A percentile compares a stretch with the other conserved stretches of the same genome.
phyloP scores from a whole-genome alignment of 2,113 vertebrate genomes.

The zebrafish (Danio rerio) region GRCz12tu NC_133181.1:47913001-47913500 shows the following conservation, averaged over 20 bases:
- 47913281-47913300: conserved; percentile 62
- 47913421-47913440: conserved; percentile 38
- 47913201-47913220: conserved; percentile 48
- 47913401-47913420: conserved; percentile 6
- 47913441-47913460: conserved; percentile 18
- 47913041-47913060: conserved; percentile 39
- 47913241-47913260: conserved; percentile 55
- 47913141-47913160: conserved; percentile 45
- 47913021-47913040: conserved; percentile 41
- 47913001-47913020: conserved; percentile 17
- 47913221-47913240: conserved; percentile 50
- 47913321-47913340: conserved; percentile 36
- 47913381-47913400: conserved; percentile 46
- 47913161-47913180: conserved; percentile 55
- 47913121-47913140: conserved; percentile 55
- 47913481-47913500: conserved; percentile 10
- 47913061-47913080: conserved; percentile 55
- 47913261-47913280: conserved; percentile 64
- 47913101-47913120: conserved; percentile 54
- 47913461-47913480: conserved; percentile 21
- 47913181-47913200: conserved; percentile 48
- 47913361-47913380: conserved; percentile 48
- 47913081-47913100: conserved; percentile 53
- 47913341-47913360: conserved; percentile 58
- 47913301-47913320: conserved; percentile 57